Evolutionary conservation across 2,888 invertebrate genomes (phyloP), one percentile per base, ranked within the genome.

Genomic region (Aradus depressus): DNA sequence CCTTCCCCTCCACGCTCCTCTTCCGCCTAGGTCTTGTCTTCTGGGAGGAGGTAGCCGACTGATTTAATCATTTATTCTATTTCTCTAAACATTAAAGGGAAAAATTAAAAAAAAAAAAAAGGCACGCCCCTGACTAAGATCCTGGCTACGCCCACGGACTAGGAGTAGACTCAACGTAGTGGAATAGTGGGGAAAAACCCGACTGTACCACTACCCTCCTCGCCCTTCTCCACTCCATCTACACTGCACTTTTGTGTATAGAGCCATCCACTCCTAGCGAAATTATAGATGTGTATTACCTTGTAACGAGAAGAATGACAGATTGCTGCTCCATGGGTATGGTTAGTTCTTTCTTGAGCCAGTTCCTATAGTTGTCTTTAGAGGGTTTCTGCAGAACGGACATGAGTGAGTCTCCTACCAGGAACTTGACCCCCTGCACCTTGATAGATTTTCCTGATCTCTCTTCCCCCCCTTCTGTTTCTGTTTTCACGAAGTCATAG

Each of bases 261-360:
- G 8, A 28, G 28, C 8, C 28, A 28, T 28, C 8, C 12, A 28
- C 12, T 10, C 12, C 3, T 4, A 42, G n/a, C 25, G 32, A 16
- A 37, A 25, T 18, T 39, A 22, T 16, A 3, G 25, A 14, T n/a
- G 5, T 2, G 10, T n/a, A 73, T 80, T 73, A 87, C 87, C 79
- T 82, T 55, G 84, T 80, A 34, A 88, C 87, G 58, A 89, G 74
- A 54, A 89, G 74, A 60, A 89, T 79, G 53, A 88, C 86, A 3
- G 87, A 81, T 65, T 89, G 88, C 60, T 79, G 73, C 58, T 86
- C 84, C 23, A 82, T 72, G 39, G 80, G 75, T 2, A 84, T 84
- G 53, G 75, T 76, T 58, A 81, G 79, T 65, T 88, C 88, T 59
- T 76, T 80, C 39, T 85, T 80, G 39, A 89, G 70, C 83, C 88